Evolutionary conservation across 35 echinoderm and acorn worm species (phyloP), one percentile per base, ranked within the genome.

Genomic region (Anneissia japonica): DNA sequence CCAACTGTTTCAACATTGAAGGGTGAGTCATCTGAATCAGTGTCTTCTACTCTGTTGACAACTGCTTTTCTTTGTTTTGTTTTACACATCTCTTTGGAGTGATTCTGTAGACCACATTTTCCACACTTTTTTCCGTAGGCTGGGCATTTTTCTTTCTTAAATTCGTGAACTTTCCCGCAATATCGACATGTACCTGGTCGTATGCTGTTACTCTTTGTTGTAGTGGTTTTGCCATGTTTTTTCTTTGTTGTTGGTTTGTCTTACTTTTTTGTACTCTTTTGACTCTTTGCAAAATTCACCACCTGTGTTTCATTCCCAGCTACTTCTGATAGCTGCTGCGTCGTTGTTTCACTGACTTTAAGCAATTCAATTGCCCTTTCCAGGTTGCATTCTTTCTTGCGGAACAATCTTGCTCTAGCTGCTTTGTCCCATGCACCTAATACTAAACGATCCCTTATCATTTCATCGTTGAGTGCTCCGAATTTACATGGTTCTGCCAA

Each of bases 371-470:
- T 55, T 81, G 84, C 26, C 34, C 46, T 81, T 17, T 86, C n/a
- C 29, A 82, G 79, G 7, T 79, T 79, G 12, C 82, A 74, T 21
- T 92, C 77, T 39, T 34, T 14, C 73, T 87, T 76, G 9, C 56
- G 0, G 13, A 92, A 72, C 0, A 92, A 81, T 34, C 40, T 76
- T 79, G 46, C 73, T 72, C 85, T 11, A 14, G 40, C 30, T 9
- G 29, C 40, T 21, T 39, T 37, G 35, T 87, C 72, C 32, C 6
- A 23, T 10, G 88, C 86, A 26, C 85, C 79, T 51, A 76, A 80
- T 26, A 88, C 74, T 3, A 92, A 83, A 28, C 73, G 56, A 80
- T 92, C 90, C 77, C 77, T 87, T 29, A 84, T 77, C 31, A 92
- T 38, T 0, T 73, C 46, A 35, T 92, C 79, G 5, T 82, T 74